Conservation (phyloP, 2,797 vertebrate species). For the Meriones psammophilus region DNA sequence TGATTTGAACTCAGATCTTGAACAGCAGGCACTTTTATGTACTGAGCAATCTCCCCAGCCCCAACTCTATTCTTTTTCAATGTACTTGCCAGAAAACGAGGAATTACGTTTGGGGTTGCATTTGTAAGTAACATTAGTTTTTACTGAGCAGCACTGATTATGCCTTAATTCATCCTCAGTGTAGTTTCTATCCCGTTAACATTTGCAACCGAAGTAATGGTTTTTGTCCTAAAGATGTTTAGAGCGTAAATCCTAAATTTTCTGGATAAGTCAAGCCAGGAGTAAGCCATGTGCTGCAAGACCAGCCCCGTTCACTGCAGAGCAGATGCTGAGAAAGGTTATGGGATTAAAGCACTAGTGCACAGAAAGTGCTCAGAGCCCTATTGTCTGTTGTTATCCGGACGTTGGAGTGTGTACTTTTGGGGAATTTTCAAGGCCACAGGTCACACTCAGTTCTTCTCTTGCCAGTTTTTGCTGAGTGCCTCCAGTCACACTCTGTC, state of each 20-base stretch:
- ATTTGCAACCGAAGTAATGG: conserved; percentile 55
- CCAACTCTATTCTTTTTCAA: not conserved
- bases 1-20: not conserved
- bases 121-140: conserved; percentile 15
- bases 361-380: not conserved
- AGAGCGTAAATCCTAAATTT: conserved; percentile 33
- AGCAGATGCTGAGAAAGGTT: not conserved
- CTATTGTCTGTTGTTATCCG: not conserved
- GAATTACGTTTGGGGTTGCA: not conserved
- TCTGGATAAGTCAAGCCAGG: conserved; percentile 4
- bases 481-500: not conserved
- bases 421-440: conserved; percentile 30
- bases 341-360: not conserved
- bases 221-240: conserved; percentile 58
- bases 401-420: not conserved
- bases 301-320: not conserved
- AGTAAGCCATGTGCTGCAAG: not conserved
- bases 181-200: not conserved
- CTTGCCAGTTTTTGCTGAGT: not conserved
- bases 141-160: not conserved
- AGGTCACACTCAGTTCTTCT: conserved; percentile 36
- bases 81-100: not conserved
- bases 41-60: not conserved
- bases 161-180: not conserved
- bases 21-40: not conserved